Percentiles rank a stretch among this genome's conserved stretches.
These are phyloP conservation scores for Dermolepida albohirtum DNA, from an alignment of 2,888 invertebrate species.

Conservation along the genomic window DNA sequence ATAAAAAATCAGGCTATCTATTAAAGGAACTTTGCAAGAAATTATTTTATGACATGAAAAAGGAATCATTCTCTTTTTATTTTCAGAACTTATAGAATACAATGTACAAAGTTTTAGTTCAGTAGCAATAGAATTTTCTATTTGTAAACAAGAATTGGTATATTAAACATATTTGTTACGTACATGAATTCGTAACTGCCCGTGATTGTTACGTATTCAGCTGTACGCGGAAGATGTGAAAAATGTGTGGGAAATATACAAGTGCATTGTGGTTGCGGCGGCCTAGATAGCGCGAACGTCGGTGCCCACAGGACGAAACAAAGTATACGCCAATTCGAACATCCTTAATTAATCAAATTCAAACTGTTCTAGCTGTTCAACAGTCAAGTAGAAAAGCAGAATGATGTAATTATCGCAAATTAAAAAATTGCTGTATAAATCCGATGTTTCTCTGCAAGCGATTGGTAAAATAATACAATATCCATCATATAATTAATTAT, in stretches of 20 bases:
- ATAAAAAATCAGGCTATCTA: no score
- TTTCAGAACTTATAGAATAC: no score
- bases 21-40: no score
- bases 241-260: slow-evolving; percentile 37
- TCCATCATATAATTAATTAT: no score
- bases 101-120: no score
- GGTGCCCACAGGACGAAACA: slow-evolving; percentile 20
- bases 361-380: slow-evolving; percentile 10
- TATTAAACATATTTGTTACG: neutral
- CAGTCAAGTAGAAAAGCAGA: neutral
- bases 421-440: no score
- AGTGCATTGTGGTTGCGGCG: slow-evolving; percentile 38
- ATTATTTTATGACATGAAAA: no score
- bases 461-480: no score
- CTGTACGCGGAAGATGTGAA: slow-evolving; percentile 21
- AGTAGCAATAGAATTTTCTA: neutral
- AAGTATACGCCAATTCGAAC: slow-evolving; percentile 22
- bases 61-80: no score
- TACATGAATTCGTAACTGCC: slow-evolving; percentile 28
- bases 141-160: neutral
- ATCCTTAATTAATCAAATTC: slow-evolving; percentile 34
- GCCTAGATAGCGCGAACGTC: slow-evolving; percentile 27
- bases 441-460: no score
- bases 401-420: no score
- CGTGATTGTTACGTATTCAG: slow-evolving; percentile 36